Evolutionary conservation across 2,888 invertebrate species (phyloP), one percentile per base, ranked within the genome.

Genomic region (Periphyllus acericola): DNA sequence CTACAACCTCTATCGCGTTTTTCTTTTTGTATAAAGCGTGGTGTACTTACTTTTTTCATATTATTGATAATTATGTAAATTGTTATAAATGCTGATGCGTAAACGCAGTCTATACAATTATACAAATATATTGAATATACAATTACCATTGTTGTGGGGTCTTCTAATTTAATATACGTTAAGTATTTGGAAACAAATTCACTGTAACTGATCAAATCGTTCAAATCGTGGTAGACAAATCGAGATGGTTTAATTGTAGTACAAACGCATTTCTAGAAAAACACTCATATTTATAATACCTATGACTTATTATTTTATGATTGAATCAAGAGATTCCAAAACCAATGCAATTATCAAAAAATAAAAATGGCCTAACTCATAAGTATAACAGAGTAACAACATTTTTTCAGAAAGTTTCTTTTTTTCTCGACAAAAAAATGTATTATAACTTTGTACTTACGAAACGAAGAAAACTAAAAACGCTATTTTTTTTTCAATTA

Each of bases 261-360:
- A 29, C 86, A 86, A 55, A 86, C 29, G 29, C 86, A 86, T 86
- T 86, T 86, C 86, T 86, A 36, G 79, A 78, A 72, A 46, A 32
- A 78, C 52, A 25, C 0, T 60, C 6, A 21, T 60, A 60, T 25
- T 46, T 46, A 14, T 46, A 46, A 14, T 46, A 46, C n/a, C n/a
- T n/a, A n/a, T 11, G 46, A 14, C 14, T 14, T 46, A 46, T 14
- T 46, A 46, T 46, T 14, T 46, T 46, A 11, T 46, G 46, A 11
- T 46, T 46, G 3, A 14, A 46, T 11, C 14, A 46, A 46, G 14
- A 3, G 3, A 46, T 46, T 46, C 46, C 2, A 46, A 14, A 46
- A 46, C 1, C 46, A 46, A 46, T 9, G 46, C 11, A 11, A 14
- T 46, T 14, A 14, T 36, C 6, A 36, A 36, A 36, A 5, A 36